These are phyloP conservation scores for Parthenolecanium corni DNA, from an alignment of 2,888 invertebrate species.

Conservation along the genomic window DNA sequence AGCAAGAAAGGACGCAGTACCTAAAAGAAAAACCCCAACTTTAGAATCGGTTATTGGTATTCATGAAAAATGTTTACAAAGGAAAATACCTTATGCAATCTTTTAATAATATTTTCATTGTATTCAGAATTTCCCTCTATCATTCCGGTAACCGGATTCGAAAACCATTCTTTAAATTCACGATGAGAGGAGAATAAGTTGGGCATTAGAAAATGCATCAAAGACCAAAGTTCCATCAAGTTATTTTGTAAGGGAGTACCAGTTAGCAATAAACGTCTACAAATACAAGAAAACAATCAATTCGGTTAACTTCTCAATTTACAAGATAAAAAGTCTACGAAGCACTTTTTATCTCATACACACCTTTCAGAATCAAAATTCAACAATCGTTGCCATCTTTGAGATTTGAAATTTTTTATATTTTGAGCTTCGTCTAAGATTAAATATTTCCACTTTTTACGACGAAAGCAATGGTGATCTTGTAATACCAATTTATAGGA, in stretches of 20 bases:
- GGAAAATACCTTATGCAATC: slow-evolving; percentile 66
- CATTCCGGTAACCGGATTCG: slow-evolving; percentile 92
- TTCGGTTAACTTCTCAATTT: no score
- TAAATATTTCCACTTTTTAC: slow-evolving; percentile 96
- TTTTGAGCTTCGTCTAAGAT: slow-evolving; percentile 98
- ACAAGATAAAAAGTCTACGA: no score
- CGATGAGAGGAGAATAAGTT: slow-evolving; percentile 90
- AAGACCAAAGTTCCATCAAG: slow-evolving; percentile 91
- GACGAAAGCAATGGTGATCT: slow-evolving; percentile 92
- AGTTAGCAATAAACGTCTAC: slow-evolving; percentile 72
- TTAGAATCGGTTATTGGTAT: neutral
- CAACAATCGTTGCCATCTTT: slow-evolving; percentile 91
- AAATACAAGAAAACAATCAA: slow-evolving; percentile 38
- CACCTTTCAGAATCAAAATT: slow-evolving; percentile 87
- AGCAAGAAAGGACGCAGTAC: slow-evolving; percentile 78
- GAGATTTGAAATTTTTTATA: slow-evolving; percentile 98
- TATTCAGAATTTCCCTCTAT: slow-evolving; percentile 85
- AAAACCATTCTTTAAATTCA: slow-evolving; percentile 98
- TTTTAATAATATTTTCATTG: slow-evolving; percentile 75
- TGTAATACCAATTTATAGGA: slow-evolving; percentile 96
- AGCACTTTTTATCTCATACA: no score
- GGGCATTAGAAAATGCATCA: slow-evolving; percentile 98
- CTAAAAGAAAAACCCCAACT: slow-evolving; percentile 47
- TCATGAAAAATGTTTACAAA: slow-evolving; percentile 34
- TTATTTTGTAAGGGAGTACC: slow-evolving; percentile 94